Evolutionary conservation across 2,113 vertebrate genomes (phyloP).

Genomic region (Speoplatyrhinus poulsoni): DNA sequence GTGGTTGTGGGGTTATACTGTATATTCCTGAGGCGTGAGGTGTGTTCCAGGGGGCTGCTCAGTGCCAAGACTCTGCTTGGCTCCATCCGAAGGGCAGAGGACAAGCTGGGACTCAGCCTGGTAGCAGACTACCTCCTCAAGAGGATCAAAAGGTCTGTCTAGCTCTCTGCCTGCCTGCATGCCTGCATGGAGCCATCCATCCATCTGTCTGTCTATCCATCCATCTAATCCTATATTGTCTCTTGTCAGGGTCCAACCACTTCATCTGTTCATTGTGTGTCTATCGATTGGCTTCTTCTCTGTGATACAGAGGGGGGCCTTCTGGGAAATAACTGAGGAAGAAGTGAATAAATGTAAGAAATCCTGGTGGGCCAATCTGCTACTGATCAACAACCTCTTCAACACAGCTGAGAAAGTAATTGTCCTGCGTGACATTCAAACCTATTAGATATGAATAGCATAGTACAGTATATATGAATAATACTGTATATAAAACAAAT

Average conservation of each 20-base stretch:
- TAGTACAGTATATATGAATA: too few species aligned
- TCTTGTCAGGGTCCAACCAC: conserved; percentile 71
- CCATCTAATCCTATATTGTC: neutral
- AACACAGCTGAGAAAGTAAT: conserved; percentile 53
- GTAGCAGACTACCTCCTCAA: conserved; percentile 73
- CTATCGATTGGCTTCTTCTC: conserved; percentile 66
- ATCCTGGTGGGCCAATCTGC: conserved; percentile 84
- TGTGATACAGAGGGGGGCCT: conserved; percentile 65
- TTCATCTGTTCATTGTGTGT: conserved; percentile 75
- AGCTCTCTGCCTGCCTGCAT: neutral
- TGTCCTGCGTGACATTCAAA: too few species aligned
- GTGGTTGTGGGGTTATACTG: neutral
- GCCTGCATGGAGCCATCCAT: too few species aligned
- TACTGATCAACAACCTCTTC: conserved; percentile 83
- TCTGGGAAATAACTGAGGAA: conserved; percentile 80
- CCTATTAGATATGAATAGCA: too few species aligned
- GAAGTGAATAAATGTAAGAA: conserved; percentile 76
- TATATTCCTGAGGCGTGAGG: neutral
- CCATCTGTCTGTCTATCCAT: neutral
- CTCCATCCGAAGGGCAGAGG: conserved; percentile 67
- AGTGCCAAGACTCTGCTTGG: conserved; percentile 80
- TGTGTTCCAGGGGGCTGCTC: conserved; percentile 79
- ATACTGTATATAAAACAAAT: too few species aligned
- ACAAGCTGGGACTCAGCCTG: conserved; percentile 65
- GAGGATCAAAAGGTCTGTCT: conserved; percentile 76